A percentile compares a stretch with the other conserved stretches of the same genome.
phyloP scores from a whole-genome alignment of 2,113 vertebrate species.

The Paradoxurus hermaphroditus region DNA sequence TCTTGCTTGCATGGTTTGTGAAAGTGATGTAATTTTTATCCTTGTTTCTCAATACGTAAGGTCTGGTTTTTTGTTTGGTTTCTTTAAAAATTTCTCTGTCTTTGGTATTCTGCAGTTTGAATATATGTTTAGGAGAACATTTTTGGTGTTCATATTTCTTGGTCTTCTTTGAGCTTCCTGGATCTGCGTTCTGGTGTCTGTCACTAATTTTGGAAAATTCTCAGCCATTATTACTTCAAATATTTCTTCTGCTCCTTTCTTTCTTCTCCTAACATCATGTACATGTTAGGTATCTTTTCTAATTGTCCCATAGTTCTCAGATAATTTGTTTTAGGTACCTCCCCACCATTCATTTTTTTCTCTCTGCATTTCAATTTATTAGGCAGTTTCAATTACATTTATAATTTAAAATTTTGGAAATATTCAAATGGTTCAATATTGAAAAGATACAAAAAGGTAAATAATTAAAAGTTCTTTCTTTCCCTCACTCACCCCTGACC shows the following conservation, averaged over 20 bases:
- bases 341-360: background rate
- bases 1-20: background rate
- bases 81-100: background rate
- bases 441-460: background rate
- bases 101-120: background rate
- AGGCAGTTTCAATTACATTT: background rate
- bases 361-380: background rate
- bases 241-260: background rate
- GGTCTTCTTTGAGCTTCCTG: background rate
- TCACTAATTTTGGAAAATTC: background rate
- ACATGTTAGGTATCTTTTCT: background rate
- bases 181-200: background rate
- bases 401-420: background rate
- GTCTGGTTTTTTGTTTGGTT: background rate
- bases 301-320: background rate
- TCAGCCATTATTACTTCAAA: background rate
- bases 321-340: background rate
- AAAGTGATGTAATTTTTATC: background rate
- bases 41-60: slow-evolving; percentile 1
- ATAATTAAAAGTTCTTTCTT: background rate
- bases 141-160: background rate
- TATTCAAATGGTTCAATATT: background rate
- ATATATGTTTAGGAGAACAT: background rate
- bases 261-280: background rate
- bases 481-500: background rate